Evolutionary conservation across 2,113 vertebrate species (phyloP), one percentile per base, ranked within the genome.

Genomic region (Poecile atricapillus): DNA sequence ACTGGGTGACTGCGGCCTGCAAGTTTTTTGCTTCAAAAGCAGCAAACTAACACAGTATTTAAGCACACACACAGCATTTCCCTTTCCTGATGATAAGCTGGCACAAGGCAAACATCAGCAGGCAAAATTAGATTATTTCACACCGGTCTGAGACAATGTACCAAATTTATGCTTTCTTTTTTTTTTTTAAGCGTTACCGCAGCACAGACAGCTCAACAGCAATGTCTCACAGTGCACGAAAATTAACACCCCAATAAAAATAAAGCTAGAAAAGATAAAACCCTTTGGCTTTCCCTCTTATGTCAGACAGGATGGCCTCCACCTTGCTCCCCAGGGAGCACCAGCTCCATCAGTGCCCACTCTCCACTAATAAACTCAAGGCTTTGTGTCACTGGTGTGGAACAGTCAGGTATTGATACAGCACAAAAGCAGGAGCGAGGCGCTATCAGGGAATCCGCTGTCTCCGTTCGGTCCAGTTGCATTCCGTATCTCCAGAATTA

Each of bases 111-210:
- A 58, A 21, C 33, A 33, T 20, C 58, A 27, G 20, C 73, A 18
- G 2, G 46, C 13, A 39, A 41, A 73, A 59, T 13, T 11, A 11
- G 3, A 52, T 50, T 39, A 30, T 58, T 86, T 28, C 71, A 28
- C 4, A 14, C 13, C 0, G 0, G 5, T 20, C n/a, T 11, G 31
- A 82, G 70, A 63, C 0, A 33, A 81, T 10, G 28, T 19, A 39
- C 27, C 35, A 7, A 33, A 78, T 62, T 20, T 8, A 52, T 10
- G 37, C 41, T 5, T 2, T 30, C 25, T 31, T 70, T 18, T 46
- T 39, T 68, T 47, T 13, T 46, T 55, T 55, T 5, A 55, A 77
- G 83, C 88, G 33, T 81, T 77, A 39, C 70, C 1, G 59, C 87
- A 85, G 90, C 55, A 25, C 13, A 11, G 23, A 23, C n/a, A 28